phyloP scores from a whole-genome alignment of 2,113 vertebrate species.

The Vidua chalybeata region DNA sequence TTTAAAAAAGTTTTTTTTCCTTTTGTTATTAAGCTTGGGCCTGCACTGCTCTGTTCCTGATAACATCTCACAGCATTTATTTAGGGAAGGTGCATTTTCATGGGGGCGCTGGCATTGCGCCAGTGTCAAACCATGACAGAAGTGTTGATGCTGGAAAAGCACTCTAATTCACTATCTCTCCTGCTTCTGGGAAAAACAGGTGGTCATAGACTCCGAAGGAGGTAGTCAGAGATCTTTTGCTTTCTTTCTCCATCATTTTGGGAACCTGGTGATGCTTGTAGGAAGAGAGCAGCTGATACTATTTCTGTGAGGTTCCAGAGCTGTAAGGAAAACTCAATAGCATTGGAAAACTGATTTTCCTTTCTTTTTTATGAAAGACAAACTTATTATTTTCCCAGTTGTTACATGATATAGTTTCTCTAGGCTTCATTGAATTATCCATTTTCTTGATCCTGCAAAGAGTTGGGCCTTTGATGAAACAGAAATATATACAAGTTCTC shows the following conservation, averaged over 20 bases:
- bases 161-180: neutral
- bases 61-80: too few relatives aligned
- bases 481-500: neutral
- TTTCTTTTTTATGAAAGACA: neutral
- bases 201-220: neutral
- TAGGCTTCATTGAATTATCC: neutral
- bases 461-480: neutral
- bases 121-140: too few relatives aligned
- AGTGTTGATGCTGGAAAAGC: neutral
- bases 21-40: too few relatives aligned
- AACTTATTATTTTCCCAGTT: neutral
- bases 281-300: neutral
- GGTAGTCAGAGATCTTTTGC: neutral
- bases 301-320: neutral
- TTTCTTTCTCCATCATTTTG: neutral
- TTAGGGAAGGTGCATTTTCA: too few relatives aligned
- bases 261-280: neutral
- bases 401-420: neutral
- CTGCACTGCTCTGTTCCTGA: too few relatives aligned
- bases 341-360: neutral
- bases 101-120: too few relatives aligned
- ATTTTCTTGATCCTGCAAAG: neutral
- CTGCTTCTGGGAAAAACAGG: neutral
- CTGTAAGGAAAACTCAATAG: neutral
- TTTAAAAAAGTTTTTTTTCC: too few relatives aligned